Base-by-base conservation (phyloP, 1,140 invertebrate genomes). In the Limonius californicus region DNA sequence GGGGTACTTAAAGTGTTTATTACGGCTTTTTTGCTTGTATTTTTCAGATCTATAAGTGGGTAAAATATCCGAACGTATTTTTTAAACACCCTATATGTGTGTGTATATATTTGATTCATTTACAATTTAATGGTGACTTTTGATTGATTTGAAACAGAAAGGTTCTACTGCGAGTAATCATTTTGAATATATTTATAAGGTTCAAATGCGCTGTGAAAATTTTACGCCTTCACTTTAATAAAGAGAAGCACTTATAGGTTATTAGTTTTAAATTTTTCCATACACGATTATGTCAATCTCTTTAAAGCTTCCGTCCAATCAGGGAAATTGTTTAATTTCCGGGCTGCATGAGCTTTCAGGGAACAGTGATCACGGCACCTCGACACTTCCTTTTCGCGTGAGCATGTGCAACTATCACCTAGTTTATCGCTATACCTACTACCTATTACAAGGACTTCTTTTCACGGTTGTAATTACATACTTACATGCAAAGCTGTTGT, bases 321-420 rank as follows among this genome's bases (percentile, higher is more conserved):
- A 32, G 61, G 68, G 70, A 72, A 72, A 72, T 72, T 72, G 70
- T 70, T 64, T 69, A 67, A 70, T 70, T 72, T 72, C 70, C 70
- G 66, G 66, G 59, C 57, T 68, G 66, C 59, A 62, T 63, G 68
- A 62, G 45, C 54, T 47, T 57, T 50, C 47, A 27, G 54, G 60
- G 23, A 57, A 57, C 54, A 53, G 30, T 45, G 18, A 23, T 27
- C 21, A 50, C 19, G 61, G 55, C 23, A 47, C 50, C 43, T 61
- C 30, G 20, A 35, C 45, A 30, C 45, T 50, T 50, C 45, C 45
- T 50, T 45, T 50, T 50, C 45, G 45, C 45, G 45, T 50, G 45
- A 50, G 45, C 45, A 50, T 50, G 45, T 50, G 45, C 45, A 50
- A 50, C 45, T 50, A 50, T 50, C 45, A 50, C 45, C 45, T 50